These are phyloP conservation scores for Gonatopus flavifemur DNA, from an alignment of 1,140 invertebrate genomes.

Conservation along the genomic window DNA sequence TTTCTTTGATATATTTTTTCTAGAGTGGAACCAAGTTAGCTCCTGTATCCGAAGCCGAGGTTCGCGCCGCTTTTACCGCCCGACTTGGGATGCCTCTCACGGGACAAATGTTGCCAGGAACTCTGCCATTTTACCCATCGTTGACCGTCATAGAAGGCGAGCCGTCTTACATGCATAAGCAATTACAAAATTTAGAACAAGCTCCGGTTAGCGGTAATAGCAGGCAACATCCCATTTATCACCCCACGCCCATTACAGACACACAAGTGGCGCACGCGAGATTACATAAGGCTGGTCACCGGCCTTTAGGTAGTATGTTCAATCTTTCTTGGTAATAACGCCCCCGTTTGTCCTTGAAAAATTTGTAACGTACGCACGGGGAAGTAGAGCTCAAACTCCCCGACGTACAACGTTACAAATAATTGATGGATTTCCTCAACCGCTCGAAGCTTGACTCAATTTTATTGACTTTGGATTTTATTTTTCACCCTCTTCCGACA, in stretches of 20 bases:
- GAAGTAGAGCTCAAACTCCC: neutral
- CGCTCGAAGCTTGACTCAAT: neutral
- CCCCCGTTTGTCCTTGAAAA: conserved; percentile 13
- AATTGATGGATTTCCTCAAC: no score
- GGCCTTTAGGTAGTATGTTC: conserved; percentile 74
- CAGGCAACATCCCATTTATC: conserved; percentile 35
- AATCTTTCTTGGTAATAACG: conserved; percentile 36
- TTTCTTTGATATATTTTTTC: conserved; percentile 8
- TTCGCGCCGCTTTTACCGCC: conserved; percentile 72
- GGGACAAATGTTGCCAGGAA: conserved; percentile 71
- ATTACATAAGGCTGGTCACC: conserved; percentile 72
- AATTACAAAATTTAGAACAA: conserved; percentile 65
- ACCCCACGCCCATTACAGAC: conserved; percentile 62
- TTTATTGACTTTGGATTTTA: neutral
- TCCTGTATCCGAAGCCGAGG: conserved; percentile 76
- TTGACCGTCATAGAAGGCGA: conserved; percentile 66
- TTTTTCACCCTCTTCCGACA: neutral
- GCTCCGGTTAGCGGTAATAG: conserved; percentile 30
- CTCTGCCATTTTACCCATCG: conserved; percentile 75
- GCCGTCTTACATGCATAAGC: conserved; percentile 61
- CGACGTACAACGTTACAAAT: neutral
- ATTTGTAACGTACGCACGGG: neutral
- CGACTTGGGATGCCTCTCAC: conserved; percentile 73
- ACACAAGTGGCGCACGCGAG: conserved; percentile 73
- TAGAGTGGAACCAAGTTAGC: conserved; percentile 61